Conservation (phyloP, 2,888 invertebrate genomes). For the Hypena proboscidalis region DNA sequence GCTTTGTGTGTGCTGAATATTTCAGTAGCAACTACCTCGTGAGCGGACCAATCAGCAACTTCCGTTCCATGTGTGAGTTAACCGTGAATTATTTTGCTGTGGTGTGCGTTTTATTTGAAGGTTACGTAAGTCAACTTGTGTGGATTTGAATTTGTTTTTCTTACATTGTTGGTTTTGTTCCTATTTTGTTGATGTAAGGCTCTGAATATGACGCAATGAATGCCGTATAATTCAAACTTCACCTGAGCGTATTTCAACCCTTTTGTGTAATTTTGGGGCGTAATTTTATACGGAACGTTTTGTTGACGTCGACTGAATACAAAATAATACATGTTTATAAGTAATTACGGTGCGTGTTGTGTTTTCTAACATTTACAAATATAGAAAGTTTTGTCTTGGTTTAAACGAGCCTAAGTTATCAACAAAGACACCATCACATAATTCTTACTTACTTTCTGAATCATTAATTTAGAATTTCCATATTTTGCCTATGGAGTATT, state of each 20-base stretch:
- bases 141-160: conserved; percentile 34
- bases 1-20: conserved; percentile 49
- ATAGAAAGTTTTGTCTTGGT: neutral
- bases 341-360: conserved; percentile 8
- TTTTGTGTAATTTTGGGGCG: conserved; percentile 9
- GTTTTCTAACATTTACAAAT: no score
- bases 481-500: no score
- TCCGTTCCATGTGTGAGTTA: conserved; percentile 32
- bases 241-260: conserved; percentile 5
- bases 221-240: conserved; percentile 19
- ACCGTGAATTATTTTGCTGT: conserved; percentile 22
- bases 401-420: no score
- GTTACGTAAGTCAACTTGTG: conserved; percentile 17
- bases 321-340: conserved; percentile 11
- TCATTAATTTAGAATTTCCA: no score
- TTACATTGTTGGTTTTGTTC: conserved; percentile 30
- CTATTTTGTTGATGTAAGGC: conserved; percentile 6
- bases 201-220: conserved; percentile 26
- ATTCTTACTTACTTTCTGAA: no score
- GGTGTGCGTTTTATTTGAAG: conserved; percentile 24
- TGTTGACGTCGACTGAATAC: conserved; percentile 8
- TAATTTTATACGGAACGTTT: conserved; percentile 7
- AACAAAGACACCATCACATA: no score
- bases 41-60: conserved; percentile 36
- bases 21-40: conserved; percentile 41